These are phyloP conservation scores for Lumbricus terrestris DNA, from an alignment of 2,888 invertebrate species.

Conservation along the genomic window DNA sequence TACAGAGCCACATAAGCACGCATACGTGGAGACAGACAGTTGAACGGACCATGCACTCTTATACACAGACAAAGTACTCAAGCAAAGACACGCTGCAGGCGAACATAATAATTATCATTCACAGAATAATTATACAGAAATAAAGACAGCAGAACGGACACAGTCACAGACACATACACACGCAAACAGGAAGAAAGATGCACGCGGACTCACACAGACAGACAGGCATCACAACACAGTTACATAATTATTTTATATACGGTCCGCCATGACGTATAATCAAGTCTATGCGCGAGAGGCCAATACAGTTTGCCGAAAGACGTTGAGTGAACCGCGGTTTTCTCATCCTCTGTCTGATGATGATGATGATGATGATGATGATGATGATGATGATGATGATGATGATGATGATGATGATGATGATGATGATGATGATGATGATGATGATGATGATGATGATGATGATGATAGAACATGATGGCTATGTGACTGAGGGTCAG, in stretches of 20 bases:
- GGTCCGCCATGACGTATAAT: background rate
- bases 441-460: background rate
- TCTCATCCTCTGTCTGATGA: background rate
- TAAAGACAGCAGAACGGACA: background rate
- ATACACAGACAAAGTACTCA: no score
- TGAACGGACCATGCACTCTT: no score
- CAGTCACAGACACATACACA: background rate
- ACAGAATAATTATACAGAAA: background rate
- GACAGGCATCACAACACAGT: background rate
- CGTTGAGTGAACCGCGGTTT: no score
- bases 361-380: slow-evolving; percentile 22
- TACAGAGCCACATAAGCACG: no score
- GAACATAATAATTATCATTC: no score
- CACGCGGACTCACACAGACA: background rate
- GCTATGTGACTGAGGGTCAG: background rate
- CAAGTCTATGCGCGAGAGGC: background rate
- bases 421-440: slow-evolving; percentile 26
- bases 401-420: slow-evolving; percentile 12
- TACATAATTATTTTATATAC: no score
- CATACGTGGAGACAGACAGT: no score
- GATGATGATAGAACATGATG: background rate
- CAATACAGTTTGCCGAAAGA: no score
- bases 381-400: slow-evolving; percentile 24
- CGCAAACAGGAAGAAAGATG: background rate
- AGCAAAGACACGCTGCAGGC: no score